Percentiles rank a stretch among this genome's conserved stretches.
These are phyloP conservation scores for Menura novaehollandiae DNA, from an alignment of 2,113 vertebrate species.

Conservation along the genomic window DNA sequence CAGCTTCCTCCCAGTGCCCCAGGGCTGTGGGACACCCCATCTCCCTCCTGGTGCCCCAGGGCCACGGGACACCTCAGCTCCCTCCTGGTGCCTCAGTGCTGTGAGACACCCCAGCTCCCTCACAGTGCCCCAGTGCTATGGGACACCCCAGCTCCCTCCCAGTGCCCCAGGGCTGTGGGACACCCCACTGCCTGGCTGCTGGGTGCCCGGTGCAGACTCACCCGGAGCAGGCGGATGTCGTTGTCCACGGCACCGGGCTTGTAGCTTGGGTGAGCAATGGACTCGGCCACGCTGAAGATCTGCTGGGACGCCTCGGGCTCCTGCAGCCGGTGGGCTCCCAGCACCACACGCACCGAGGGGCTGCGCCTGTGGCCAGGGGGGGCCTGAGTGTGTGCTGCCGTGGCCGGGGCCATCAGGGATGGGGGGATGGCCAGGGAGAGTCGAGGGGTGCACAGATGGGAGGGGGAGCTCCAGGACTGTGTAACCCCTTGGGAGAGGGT, in stretches of 20 bases:
- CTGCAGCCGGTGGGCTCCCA: conserved; percentile 60
- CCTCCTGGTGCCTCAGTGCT: not conserved
- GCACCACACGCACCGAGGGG: conserved; percentile 16
- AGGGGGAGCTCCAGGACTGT: not conserved
- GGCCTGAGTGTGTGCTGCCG: accelerated
- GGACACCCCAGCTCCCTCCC: not conserved
- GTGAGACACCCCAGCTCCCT: too few species aligned
- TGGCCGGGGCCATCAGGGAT: accelerated
- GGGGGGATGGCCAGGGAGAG: not conserved
- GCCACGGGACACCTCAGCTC: too few species aligned
- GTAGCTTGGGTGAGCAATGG: conserved; percentile 51
- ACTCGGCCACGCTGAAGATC: conserved; percentile 4
- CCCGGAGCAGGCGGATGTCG: conserved; percentile 70
- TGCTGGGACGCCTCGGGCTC: conserved; percentile 56
- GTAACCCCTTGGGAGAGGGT: accelerated
- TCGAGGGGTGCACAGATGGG: too few species aligned
- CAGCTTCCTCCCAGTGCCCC: not conserved
- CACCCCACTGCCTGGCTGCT: not conserved
- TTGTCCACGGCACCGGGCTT: not conserved
- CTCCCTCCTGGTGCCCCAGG: not conserved
- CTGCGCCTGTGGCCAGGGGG: not conserved
- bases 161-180: not conserved
- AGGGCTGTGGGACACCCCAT: not conserved
- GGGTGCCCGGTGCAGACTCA: not conserved
- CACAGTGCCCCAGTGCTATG: not conserved